Evolutionary conservation across 2,113 vertebrate genomes (phyloP).

Genomic region (Xenopus laevis): DNA sequence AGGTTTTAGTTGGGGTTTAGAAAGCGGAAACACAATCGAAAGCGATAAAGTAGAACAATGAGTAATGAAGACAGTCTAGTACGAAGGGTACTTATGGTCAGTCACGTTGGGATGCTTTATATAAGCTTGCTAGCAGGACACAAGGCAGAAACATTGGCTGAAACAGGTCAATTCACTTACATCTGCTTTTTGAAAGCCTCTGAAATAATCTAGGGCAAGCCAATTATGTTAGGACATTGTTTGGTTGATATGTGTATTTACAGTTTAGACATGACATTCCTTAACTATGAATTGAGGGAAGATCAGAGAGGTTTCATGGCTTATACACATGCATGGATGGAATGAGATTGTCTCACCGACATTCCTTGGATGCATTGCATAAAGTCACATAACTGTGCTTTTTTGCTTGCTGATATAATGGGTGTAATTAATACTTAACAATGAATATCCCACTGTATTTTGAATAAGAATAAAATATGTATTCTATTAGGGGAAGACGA

Average conservation of each 20-base stretch:
- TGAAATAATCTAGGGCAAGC: slow-evolving; percentile 56
- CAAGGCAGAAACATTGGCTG: slow-evolving; percentile 78
- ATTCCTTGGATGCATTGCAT: slow-evolving; percentile 49
- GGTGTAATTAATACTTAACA: neutral
- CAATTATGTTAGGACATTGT: slow-evolving; percentile 52
- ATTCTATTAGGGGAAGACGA: no score
- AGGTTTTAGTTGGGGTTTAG: slow-evolving; percentile 77
- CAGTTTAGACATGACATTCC: neutral
- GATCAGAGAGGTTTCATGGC: slow-evolving; percentile 48
- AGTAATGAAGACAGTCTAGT: slow-evolving; percentile 77
- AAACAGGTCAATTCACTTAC: slow-evolving; percentile 77
- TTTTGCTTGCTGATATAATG: neutral
- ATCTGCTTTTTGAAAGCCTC: slow-evolving; percentile 65
- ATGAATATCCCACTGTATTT: no score
- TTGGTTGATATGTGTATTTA: neutral
- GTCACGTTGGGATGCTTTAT: slow-evolving; percentile 72
- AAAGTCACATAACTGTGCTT: slow-evolving; percentile 49
- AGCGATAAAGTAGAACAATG: slow-evolving; percentile 81
- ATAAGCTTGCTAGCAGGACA: slow-evolving; percentile 73
- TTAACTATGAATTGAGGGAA: slow-evolving; percentile 47
- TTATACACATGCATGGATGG: slow-evolving; percentile 46
- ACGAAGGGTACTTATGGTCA: slow-evolving; percentile 78
- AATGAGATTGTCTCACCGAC: slow-evolving; percentile 51
- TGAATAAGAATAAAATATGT: no score
- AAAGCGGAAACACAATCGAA: slow-evolving; percentile 78